Conservation (phyloP, 2,888 invertebrate genomes). For the Dioctria rufipes region DNA sequence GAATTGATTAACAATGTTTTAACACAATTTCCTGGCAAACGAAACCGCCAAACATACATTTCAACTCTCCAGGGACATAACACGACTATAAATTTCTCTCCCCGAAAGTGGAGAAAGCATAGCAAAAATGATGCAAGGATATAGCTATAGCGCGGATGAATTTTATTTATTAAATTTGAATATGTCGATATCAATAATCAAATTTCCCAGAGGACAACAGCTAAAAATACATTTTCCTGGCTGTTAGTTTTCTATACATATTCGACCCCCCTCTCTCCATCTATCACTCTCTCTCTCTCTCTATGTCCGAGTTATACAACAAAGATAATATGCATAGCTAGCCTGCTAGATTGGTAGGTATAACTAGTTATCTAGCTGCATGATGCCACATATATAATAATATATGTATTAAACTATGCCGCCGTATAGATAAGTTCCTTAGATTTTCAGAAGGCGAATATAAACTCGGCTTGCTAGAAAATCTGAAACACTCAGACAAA, state of each 20-base stretch:
- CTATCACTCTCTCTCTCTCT: no score
- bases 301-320: no score
- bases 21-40: conserved; percentile 24
- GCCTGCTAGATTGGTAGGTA: no score
- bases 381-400: no score
- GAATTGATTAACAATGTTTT: conserved; percentile 49
- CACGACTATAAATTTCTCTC: not conserved
- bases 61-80: conserved; percentile 1
- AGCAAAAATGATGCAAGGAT: not conserved
- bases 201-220: conserved; percentile 37
- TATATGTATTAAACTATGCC: no score
- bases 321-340: no score
- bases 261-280: not conserved
- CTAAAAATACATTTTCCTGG: conserved; percentile 9
- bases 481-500: conserved; percentile 27
- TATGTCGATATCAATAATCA: conserved; percentile 30
- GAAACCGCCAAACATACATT: not conserved
- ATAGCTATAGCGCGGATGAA: not conserved
- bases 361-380: no score
- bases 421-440: not conserved
- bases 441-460: not conserved
- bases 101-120: not conserved
- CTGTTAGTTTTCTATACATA: not conserved
- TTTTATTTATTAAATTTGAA: conserved; percentile 47
- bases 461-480: not conserved